Base-by-base conservation (phyloP, 2,888 invertebrate genomes). In the Ormyrus thymus region DNA sequence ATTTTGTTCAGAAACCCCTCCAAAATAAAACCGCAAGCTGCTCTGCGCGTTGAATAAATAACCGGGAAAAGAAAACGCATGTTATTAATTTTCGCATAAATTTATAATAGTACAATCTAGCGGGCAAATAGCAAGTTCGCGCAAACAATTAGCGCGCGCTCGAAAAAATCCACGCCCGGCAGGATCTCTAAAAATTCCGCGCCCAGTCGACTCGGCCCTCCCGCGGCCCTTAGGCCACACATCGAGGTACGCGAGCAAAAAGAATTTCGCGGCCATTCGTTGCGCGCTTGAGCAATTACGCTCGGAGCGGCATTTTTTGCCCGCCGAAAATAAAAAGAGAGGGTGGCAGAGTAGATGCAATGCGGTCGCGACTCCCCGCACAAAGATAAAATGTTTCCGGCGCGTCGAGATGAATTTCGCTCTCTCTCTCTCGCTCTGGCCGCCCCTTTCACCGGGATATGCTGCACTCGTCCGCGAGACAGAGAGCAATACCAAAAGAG, bases 231-330 rank as follows among this genome's bases (percentile, higher is more conserved):
- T 64, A 48, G 13, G 9, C 5, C 43, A 29, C 43, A 29, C 8
- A 6, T 11, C 29, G 50, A 48, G 10, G 29, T 29, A 2, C 29
- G 29, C 29, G 11, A 29, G 10, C 8, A 13, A 64, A 72, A 76
- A 75, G 56, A 66, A 72, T 62, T 71, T 76, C 68, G 59, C 58
- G 72, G 58, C 69, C 55, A 76, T 76, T 79, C 51, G 76, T 69
- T 66, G 58, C 15, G 46, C 68, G 76, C 76, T 64, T 48, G 64
- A 79, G 68, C 73, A 79, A 79, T 79, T 79, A 79, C 76, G 71
- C 66, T 48, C 11, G 66, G 53, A 59, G n/a, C 64, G 68, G 72
- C 48, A 64, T 79, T 77, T 72, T 73, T 48, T 64, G 72, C 68
- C 58, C 7, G 45, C 9, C 10, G 13, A 56, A 55, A 70, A 70